phyloP scores from a whole-genome alignment of 2,888 invertebrate genomes.

The Pegoplata infirma region DNA sequence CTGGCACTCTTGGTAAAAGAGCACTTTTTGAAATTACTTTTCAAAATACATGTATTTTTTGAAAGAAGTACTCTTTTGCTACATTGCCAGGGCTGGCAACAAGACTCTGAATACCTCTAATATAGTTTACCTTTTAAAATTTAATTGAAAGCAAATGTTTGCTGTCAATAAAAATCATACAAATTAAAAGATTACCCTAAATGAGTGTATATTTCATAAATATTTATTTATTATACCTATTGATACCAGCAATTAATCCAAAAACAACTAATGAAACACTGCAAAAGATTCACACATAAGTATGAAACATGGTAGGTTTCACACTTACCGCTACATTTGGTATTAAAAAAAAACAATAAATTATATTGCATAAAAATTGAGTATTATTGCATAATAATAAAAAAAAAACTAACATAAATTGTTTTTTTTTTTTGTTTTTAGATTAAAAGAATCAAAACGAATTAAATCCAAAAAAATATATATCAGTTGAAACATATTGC shows the following conservation, averaged over 20 bases:
- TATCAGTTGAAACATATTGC: conserved; percentile 30
- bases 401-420: no score
- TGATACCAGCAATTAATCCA: conserved; percentile 2
- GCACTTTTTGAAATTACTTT: no score
- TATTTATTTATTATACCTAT: conserved; percentile 4
- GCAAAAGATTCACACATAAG: conserved; percentile 31
- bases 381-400: conserved; percentile 15
- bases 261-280: not conserved
- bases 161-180: not conserved
- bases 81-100: no score
- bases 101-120: no score
- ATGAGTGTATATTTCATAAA: not conserved
- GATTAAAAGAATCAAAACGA: conserved; percentile 2
- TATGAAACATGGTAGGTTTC: no score
- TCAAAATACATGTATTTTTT: no score
- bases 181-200: not conserved
- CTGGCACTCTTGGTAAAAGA: no score
- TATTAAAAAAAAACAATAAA: conserved; percentile 30
- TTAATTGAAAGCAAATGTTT: not conserved
- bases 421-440: not conserved
- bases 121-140: no score
- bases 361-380: conserved; percentile 8
- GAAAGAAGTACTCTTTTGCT: no score
- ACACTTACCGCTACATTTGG: conserved; percentile 21
- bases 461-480: conserved; percentile 21